A percentile compares a stretch with the other conserved stretches of the same genome.
These are phyloP conservation scores for Zootoca vivipara DNA, from an alignment of 2,113 vertebrate genomes.

Conservation along the genomic window DNA sequence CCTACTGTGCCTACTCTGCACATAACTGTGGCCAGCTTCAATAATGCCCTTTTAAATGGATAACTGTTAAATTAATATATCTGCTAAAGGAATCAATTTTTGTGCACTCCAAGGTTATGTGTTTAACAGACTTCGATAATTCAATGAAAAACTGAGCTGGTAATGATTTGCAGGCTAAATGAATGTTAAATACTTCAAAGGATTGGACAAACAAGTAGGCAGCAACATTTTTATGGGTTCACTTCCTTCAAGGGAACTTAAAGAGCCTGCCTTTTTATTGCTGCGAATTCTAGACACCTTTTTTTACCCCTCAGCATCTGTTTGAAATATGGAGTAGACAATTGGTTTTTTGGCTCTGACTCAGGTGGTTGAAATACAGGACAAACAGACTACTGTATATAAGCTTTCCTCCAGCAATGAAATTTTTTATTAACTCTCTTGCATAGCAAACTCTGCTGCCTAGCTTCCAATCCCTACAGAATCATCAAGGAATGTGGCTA, in stretches of 20 bases:
- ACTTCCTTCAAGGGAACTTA: constrained; percentile 76
- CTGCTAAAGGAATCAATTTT: constrained; percentile 58
- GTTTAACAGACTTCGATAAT: constrained; percentile 70
- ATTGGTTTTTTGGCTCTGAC: constrained; percentile 81
- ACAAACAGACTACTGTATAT: constrained; percentile 84
- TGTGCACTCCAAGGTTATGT: constrained; percentile 44
- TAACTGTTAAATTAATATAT: constrained; percentile 55
- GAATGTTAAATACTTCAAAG: constrained; percentile 80
- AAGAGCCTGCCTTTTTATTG: constrained; percentile 78
- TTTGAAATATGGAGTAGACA: constrained; percentile 88
- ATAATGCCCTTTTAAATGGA: constrained; percentile 26
- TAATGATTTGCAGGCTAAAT: constrained; percentile 76
- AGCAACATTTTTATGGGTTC: constrained; percentile 79
- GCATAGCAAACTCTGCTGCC: constrained; percentile 67
- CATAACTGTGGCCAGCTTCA: background rate
- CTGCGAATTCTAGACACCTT: constrained; percentile 80
- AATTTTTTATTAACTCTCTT: constrained; percentile 76
- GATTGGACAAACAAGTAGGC: constrained; percentile 76
- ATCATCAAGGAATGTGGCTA: constrained; percentile 69
- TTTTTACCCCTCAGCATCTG: constrained; percentile 86
- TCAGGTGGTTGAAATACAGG: constrained; percentile 86
- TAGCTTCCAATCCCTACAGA: constrained; percentile 62
- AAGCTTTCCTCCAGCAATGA: constrained; percentile 80
- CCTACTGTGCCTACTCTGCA: background rate
- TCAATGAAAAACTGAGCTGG: constrained; percentile 73